Evolutionary conservation across 2,113 vertebrate genomes (phyloP).

Genomic region (Strix aluco): DNA sequence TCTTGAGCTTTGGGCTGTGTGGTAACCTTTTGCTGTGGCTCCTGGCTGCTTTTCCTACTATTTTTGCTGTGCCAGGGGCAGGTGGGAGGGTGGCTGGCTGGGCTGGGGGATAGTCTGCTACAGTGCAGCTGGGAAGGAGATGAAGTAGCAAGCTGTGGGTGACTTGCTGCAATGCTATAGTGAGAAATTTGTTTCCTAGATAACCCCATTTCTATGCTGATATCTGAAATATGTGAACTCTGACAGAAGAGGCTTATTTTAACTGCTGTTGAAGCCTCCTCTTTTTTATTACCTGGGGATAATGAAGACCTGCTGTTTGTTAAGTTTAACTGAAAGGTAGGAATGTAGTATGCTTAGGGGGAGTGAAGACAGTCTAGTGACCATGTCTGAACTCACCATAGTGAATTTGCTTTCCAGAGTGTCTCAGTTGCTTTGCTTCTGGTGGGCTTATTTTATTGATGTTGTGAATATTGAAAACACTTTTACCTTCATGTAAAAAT

Average conservation of each 20-base stretch:
- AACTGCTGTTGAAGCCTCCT: not conserved
- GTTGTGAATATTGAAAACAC: not conserved
- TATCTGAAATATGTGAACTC: not conserved
- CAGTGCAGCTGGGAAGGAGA: not conserved
- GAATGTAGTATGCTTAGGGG: not conserved
- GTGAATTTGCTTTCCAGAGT: not conserved
- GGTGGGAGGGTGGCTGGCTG: not conserved
- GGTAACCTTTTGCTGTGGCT: not conserved
- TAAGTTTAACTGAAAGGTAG: not conserved
- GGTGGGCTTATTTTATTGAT: not conserved
- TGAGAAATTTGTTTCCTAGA: not conserved
- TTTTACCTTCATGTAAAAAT: not conserved
- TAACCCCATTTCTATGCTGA: not conserved
- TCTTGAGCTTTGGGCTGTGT: not conserved
- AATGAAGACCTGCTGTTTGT: not conserved
- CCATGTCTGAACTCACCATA: not conserved
- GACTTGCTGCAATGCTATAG: not conserved
- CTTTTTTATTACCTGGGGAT: not conserved
- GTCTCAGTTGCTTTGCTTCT: not conserved
- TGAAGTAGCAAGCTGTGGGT: not conserved
- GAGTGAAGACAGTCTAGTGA: not conserved
- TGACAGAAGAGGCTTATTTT: not conserved
- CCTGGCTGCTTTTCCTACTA: not conserved
- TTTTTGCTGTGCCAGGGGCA: accelerated
- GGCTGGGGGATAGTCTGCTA: not conserved